Conservation (phyloP, 2,113 vertebrate genomes). For the Lepus timidus region DNA sequence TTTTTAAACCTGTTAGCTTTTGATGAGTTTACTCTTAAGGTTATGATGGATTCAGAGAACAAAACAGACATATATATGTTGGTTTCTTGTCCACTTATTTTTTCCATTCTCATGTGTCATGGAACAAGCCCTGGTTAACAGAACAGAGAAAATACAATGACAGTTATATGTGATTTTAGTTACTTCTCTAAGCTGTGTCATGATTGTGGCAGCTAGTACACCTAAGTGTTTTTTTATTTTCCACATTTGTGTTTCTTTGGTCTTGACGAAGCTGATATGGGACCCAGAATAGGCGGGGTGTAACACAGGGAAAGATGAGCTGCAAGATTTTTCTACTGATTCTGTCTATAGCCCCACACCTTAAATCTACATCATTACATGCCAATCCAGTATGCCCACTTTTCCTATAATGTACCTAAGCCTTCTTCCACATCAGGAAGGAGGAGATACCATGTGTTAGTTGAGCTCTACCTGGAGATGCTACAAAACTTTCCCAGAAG, state of each 20-base stretch:
- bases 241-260: neutral
- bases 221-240: neutral
- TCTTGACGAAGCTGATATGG: neutral
- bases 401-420: too few relatives aligned
- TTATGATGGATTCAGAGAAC: neutral
- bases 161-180: neutral
- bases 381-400: too few relatives aligned
- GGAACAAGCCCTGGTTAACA: neutral
- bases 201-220: neutral
- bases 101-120: neutral
- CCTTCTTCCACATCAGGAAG: too few relatives aligned
- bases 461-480: too few relatives aligned
- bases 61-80: neutral
- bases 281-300: too few relatives aligned
- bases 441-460: too few relatives aligned
- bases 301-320: too few relatives aligned
- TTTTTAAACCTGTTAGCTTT: neutral
- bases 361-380: too few relatives aligned
- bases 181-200: neutral
- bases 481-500: too few relatives aligned
- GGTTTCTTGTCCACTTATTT: neutral
- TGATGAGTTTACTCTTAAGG: neutral
- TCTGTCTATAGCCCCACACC: too few relatives aligned
- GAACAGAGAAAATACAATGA: neutral
- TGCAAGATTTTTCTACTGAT: too few relatives aligned